A percentile compares a stretch with the other conserved stretches of the same genome.
Evolutionary conservation across 2,888 invertebrate species (phyloP).

Genomic region (Machimus rusticus): DNA sequence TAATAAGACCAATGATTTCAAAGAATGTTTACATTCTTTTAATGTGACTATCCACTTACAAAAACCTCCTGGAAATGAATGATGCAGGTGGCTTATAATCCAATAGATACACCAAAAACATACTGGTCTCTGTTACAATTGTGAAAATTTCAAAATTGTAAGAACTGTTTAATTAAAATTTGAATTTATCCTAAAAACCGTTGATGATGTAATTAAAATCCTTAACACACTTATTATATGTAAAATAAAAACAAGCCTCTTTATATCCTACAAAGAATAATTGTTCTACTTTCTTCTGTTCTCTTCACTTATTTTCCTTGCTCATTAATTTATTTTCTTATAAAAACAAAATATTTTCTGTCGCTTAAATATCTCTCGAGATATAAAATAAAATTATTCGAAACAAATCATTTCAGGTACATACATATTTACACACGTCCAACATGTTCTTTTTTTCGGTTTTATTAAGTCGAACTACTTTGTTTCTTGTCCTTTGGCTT

Average conservation of each 20-base stretch:
- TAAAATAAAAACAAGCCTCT: not conserved
- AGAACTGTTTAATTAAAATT: not conserved
- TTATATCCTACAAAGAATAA: not conserved
- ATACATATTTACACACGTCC: conserved; percentile 43
- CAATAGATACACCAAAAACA: not conserved
- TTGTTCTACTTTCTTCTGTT: not conserved
- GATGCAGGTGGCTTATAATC: not conserved
- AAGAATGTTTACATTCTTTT: not conserved
- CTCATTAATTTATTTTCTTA: not conserved
- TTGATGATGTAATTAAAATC: not conserved
- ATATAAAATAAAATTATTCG: not conserved
- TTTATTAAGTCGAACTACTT: not conserved
- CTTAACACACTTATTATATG: not conserved
- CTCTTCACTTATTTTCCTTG: not conserved
- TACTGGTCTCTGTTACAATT: not conserved
- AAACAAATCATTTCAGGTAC: conserved; percentile 41
- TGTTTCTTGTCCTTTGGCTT: conserved; percentile 8
- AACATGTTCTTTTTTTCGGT: conserved; percentile 18
- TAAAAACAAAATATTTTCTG: not conserved
- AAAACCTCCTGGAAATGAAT: not conserved
- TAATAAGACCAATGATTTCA: not conserved
- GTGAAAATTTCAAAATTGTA: not conserved
- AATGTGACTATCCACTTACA: not conserved
- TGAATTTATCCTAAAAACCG: not conserved
- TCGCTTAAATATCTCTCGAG: not conserved